Conservation (phyloP, 2,113 vertebrate species). For the Psophia crepitans region DNA sequence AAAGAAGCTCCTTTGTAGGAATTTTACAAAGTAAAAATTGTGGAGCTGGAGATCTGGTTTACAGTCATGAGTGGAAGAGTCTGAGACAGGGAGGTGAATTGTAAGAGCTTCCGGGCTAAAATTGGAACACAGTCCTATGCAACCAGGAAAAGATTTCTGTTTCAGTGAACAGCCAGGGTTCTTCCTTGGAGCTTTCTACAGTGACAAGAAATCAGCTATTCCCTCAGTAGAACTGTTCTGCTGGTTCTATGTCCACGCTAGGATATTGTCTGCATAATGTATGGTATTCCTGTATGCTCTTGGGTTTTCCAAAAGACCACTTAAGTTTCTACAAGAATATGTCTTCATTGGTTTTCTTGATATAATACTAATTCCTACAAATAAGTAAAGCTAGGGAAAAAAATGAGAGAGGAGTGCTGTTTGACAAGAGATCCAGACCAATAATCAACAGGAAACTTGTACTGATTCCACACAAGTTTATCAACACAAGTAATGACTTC, state of each 20-base stretch:
- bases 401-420: not conserved
- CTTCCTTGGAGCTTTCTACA: not conserved
- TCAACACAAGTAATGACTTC: not conserved
- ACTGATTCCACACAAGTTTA: not conserved
- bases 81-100: not conserved
- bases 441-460: not conserved
- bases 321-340: not conserved
- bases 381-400: not conserved
- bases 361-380: not conserved
- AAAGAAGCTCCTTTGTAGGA: not conserved
- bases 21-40: not conserved
- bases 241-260: not conserved
- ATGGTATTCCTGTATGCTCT: fast-evolving
- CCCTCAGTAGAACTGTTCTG: not conserved
- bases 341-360: not conserved
- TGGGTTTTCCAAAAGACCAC: not conserved
- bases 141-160: not conserved
- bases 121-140: not conserved
- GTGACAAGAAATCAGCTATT: not conserved
- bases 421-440: not conserved
- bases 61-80: not conserved
- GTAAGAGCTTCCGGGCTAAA: not conserved
- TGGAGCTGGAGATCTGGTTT: not conserved
- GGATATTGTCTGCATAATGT: not conserved
- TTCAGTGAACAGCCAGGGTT: not conserved